A percentile compares a stretch with the other conserved stretches of the same genome.
phyloP scores from a whole-genome alignment of 1,140 invertebrate species.

The Thaumetopoea pityocampa region DNA sequence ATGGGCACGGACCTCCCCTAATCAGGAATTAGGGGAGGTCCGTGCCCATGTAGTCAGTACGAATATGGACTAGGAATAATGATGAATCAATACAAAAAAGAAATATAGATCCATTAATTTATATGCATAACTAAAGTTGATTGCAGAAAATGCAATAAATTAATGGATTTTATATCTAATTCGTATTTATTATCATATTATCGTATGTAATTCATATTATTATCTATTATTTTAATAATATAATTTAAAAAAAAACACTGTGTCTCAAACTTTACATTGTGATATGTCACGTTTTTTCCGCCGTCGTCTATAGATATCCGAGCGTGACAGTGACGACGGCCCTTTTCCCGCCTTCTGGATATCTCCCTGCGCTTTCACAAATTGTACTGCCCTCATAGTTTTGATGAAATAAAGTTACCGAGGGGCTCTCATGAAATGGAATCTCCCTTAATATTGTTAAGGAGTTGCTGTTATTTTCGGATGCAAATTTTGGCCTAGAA shows the following conservation, averaged over 20 bases:
- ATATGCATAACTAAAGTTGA: neutral
- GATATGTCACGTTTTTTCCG: slow-evolving; percentile 56
- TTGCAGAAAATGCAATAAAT: neutral
- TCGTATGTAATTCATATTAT: no score
- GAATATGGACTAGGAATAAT: no score
- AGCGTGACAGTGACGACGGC: slow-evolving; percentile 56
- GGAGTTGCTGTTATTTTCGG: slow-evolving; percentile 44
- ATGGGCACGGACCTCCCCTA: no score
- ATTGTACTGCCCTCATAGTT: slow-evolving; percentile 55
- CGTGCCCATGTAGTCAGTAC: no score
- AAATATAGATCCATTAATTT: no score
- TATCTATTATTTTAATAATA: no score
- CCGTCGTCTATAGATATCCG: slow-evolving; percentile 51
- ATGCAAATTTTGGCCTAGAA: slow-evolving; percentile 17
- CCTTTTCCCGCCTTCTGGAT: slow-evolving; percentile 59
- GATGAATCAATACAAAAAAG: no score
- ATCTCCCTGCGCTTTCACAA: slow-evolving; percentile 57
- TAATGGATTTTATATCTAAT: neutral
- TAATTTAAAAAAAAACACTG: no score
- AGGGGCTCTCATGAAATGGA: slow-evolving; percentile 50
- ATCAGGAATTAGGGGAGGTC: no score
- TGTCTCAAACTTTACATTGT: slow-evolving; percentile 41
- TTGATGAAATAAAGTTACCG: slow-evolving; percentile 47
- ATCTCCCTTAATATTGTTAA: slow-evolving; percentile 64
- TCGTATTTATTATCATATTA: slow-evolving; percentile 12